Evolutionary conservation across 2,113 vertebrate genomes (phyloP).

Genomic region (Nothoprocta perdicaria): DNA sequence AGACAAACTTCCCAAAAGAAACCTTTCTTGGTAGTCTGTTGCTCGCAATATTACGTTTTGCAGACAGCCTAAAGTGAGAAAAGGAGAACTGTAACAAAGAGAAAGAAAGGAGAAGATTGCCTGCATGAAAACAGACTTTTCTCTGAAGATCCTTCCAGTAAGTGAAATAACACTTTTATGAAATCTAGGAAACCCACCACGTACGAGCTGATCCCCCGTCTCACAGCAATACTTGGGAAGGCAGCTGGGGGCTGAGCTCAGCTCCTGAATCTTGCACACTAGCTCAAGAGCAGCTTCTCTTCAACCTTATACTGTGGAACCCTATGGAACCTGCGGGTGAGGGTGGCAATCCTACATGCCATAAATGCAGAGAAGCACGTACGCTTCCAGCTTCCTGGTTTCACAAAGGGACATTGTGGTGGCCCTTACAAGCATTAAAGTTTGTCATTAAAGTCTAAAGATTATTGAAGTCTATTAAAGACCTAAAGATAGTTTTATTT

Average conservation of each 20-base stretch:
- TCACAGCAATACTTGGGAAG: background rate
- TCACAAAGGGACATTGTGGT: background rate
- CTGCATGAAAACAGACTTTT: background rate
- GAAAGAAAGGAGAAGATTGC: background rate
- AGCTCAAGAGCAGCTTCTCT: background rate
- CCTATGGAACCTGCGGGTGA: background rate
- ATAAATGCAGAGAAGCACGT: background rate
- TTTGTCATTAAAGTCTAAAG: no score
- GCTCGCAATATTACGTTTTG: background rate
- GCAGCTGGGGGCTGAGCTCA: background rate
- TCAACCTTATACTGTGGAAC: background rate
- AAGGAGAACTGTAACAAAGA: background rate
- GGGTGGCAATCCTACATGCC: background rate
- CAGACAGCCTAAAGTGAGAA: background rate
- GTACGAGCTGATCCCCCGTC: background rate
- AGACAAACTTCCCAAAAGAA: background rate
- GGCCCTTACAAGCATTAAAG: background rate
- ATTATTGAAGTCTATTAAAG: background rate
- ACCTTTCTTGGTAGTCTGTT: background rate
- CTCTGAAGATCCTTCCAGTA: background rate
- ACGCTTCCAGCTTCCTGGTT: background rate
- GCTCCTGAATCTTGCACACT: background rate
- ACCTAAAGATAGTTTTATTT: background rate
- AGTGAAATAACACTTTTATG: slow-evolving; percentile 29
- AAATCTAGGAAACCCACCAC: slow-evolving; percentile 14